Percentiles rank a stretch among this genome's conserved stretches.
Evolutionary conservation across 2,888 invertebrate species (phyloP).

Genomic region (Camptogramma bilineatum): DNA sequence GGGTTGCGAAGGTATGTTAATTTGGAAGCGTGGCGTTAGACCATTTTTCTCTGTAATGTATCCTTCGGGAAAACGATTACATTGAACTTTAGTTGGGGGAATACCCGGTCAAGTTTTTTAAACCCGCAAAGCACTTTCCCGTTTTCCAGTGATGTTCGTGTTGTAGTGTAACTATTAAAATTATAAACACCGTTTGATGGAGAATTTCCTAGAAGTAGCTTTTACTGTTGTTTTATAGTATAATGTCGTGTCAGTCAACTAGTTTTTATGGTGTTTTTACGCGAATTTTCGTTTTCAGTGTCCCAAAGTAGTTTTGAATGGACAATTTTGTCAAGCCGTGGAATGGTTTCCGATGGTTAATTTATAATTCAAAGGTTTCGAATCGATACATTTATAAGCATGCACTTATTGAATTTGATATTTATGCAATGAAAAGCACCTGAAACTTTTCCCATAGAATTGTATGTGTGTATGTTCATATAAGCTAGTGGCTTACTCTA

Average conservation of each 20-base stretch:
- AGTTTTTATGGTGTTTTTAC: background rate
- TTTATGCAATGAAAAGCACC: too few species aligned
- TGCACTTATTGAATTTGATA: too few species aligned
- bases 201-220: slow-evolving; percentile 23
- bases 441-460: too few species aligned
- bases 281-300: slow-evolving; percentile 8
- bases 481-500: too few species aligned
- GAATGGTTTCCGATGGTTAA: too few species aligned
- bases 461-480: too few species aligned
- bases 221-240: slow-evolving; percentile 26
- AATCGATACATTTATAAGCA: too few species aligned
- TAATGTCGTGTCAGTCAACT: slow-evolving; percentile 30
- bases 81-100: slow-evolving; percentile 14
- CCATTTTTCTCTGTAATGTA: slow-evolving; percentile 11
- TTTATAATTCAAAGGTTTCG: too few species aligned
- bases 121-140: background rate
- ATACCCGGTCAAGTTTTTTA: slow-evolving; percentile 17
- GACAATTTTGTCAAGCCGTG: background rate
- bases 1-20: slow-evolving; percentile 7
- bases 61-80: slow-evolving; percentile 23
- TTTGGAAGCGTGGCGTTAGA: slow-evolving; percentile 7
- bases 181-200: slow-evolving; percentile 24
- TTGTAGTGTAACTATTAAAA: slow-evolving; percentile 16
- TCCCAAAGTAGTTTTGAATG: background rate
- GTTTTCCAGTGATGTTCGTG: slow-evolving; percentile 30